These are phyloP conservation scores for Telmatherina bonti DNA, from an alignment of 2,797 vertebrate species.

Conservation along the genomic window DNA sequence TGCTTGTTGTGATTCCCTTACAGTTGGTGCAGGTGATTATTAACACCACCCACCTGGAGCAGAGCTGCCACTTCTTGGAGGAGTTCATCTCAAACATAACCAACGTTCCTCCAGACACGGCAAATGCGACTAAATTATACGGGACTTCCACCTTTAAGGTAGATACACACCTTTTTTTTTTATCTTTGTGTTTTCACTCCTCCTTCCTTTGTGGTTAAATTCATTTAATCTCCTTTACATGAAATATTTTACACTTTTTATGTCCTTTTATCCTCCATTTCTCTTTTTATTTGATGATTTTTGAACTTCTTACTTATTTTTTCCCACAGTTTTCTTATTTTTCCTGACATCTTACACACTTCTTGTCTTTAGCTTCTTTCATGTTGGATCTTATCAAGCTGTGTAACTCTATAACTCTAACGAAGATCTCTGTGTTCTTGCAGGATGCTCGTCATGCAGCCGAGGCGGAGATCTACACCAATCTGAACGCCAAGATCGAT, in stretches of 20 bases:
- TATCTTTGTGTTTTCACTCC: background rate
- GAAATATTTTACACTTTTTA: background rate
- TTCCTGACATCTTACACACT: background rate
- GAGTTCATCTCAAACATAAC: slow-evolving; percentile 99
- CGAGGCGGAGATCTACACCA: slow-evolving; percentile 97
- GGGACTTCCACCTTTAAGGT: slow-evolving; percentile 98
- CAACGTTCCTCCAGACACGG: slow-evolving; percentile 92
- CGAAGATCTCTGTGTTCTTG: background rate
- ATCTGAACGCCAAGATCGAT: slow-evolving; percentile 96
- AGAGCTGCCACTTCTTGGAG: slow-evolving; percentile 94
- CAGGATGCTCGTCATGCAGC: slow-evolving; percentile 95
- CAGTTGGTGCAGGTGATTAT: slow-evolving; percentile 98
- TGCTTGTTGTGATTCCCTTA: background rate
- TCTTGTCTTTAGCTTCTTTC: rapidly evolving
- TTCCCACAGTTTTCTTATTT: background rate
- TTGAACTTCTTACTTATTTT: background rate
- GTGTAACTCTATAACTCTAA: background rate
- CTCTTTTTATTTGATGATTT: background rate
- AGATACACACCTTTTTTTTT: background rate
- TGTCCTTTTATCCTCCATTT: no score
- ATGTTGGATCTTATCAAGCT: background rate
- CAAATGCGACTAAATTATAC: slow-evolving; percentile 94
- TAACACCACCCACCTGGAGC: slow-evolving; percentile 96
- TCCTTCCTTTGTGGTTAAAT: rapidly evolving
- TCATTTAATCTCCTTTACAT: no score